Conservation (phyloP, 2,797 vertebrate genomes). For the Ctenopoma kingsleyae region DNA sequence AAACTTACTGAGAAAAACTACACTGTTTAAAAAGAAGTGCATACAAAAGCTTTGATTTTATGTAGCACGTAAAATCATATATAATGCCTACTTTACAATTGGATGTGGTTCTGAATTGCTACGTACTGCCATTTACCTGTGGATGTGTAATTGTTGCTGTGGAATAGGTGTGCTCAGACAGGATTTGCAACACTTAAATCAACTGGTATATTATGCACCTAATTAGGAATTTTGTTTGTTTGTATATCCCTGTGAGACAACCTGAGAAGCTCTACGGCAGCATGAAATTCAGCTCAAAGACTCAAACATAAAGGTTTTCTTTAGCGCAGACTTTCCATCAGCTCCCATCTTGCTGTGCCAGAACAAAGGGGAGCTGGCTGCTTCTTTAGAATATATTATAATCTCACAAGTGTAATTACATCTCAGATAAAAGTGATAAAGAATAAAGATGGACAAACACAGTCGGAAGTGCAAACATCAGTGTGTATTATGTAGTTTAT, state of each 20-base stretch:
- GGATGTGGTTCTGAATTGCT: conserved; percentile 23
- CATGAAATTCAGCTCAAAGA: conserved; percentile 39
- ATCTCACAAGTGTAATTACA: conserved; percentile 31
- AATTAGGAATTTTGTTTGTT: conserved; percentile 60
- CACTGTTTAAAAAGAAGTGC: conserved; percentile 15
- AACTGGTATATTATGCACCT: conserved; percentile 48
- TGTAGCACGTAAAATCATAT: conserved; percentile 19
- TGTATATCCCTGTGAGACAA: conserved; percentile 44
- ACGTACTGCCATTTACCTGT: conserved; percentile 34
- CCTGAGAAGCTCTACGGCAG: conserved; percentile 14
- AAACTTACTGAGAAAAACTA: conserved; percentile 22
- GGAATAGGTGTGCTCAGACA: conserved; percentile 12
- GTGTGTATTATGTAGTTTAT: background rate
- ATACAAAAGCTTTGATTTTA: conserved; percentile 24
- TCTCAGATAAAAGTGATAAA: conserved; percentile 34
- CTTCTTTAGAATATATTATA: conserved; percentile 36
- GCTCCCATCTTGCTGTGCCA: conserved; percentile 19
- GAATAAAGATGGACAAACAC: conserved; percentile 13
- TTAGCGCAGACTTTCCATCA: conserved; percentile 28
- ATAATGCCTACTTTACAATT: conserved; percentile 25
- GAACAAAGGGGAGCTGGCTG: conserved; percentile 38
- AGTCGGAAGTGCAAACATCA: background rate
- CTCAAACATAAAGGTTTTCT: conserved; percentile 27
- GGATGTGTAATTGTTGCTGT: conserved; percentile 37
- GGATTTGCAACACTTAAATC: conserved; percentile 45